Percentiles rank a stretch among this genome's conserved stretches.
phyloP scores from a whole-genome alignment of 1,140 invertebrate species.

The Acromyrmex echinatior region DNA sequence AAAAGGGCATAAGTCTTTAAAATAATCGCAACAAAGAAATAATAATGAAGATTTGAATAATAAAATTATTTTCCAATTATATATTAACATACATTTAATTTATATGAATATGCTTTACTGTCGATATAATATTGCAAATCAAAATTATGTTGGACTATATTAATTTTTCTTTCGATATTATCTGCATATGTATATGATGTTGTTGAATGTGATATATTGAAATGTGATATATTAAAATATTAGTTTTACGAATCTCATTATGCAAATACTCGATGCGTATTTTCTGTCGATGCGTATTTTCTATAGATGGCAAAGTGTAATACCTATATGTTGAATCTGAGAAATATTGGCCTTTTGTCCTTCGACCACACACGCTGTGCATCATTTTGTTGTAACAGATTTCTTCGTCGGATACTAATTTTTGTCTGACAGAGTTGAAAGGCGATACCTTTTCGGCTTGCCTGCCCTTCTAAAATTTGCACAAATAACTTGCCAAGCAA shows the following conservation, averaged over 20 bases:
- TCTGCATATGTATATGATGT: too few relatives aligned
- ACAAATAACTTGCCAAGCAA: background rate
- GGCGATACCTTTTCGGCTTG: background rate
- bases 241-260: background rate
- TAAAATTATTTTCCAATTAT: slow-evolving; percentile 3
- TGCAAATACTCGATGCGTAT: background rate
- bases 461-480: background rate
- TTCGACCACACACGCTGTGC: background rate
- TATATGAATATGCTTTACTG: background rate
- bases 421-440: slow-evolving; percentile 40
- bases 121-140: background rate
- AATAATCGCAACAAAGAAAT: background rate
- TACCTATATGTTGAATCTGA: background rate
- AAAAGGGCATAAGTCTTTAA: background rate
- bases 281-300: slow-evolving; percentile 2
- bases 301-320: background rate
- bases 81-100: background rate
- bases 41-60: background rate
- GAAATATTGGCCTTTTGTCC: background rate
- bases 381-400: slow-evolving; percentile 8
- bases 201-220: background rate
- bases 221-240: background rate
- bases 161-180: background rate
- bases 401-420: background rate
- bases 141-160: background rate